Evolutionary conservation across 64 coral and sea anemone genomes (phyloP).

Genomic region (Dendronephthya gigantea): DNA sequence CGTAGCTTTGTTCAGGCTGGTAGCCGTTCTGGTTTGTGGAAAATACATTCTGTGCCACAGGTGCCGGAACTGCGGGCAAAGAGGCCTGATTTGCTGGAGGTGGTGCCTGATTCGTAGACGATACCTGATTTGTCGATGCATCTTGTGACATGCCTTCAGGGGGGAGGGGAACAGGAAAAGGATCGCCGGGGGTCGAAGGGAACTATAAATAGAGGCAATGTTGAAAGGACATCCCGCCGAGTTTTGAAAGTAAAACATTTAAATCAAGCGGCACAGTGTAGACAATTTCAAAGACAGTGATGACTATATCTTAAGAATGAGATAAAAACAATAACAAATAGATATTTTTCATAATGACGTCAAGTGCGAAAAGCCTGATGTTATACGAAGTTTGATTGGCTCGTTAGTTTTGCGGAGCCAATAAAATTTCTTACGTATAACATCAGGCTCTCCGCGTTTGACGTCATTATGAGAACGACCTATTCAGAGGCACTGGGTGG

Average conservation of each 20-base stretch:
- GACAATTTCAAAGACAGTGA: too few relatives aligned
- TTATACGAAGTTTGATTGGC: too few relatives aligned
- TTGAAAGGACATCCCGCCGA: neutral
- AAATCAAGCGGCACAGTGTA: too few relatives aligned
- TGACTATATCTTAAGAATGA: neutral
- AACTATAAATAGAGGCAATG: conserved; percentile 6
- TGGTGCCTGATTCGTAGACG: neutral
- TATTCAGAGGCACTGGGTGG: too few relatives aligned
- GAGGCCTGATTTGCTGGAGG: neutral
- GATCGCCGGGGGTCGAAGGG: conserved; percentile 36
- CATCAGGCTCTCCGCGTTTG: too few relatives aligned
- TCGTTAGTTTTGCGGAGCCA: too few relatives aligned
- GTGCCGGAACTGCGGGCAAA: neutral
- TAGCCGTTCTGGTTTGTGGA: neutral
- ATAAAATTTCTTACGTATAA: too few relatives aligned
- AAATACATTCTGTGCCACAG: neutral
- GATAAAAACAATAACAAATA: neutral
- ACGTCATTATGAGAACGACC: too few relatives aligned
- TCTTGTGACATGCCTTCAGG: conserved; percentile 40
- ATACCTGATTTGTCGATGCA: neutral
- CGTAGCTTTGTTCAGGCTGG: neutral
- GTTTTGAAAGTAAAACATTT: too few relatives aligned
- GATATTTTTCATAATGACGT: too few relatives aligned
- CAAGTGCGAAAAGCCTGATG: too few relatives aligned
- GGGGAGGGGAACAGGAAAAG: conserved; percentile 46